A percentile compares a stretch with the other conserved stretches of the same genome.
phyloP scores from a whole-genome alignment of 2,888 invertebrate genomes.

The Apodemia hepburni region DNA sequence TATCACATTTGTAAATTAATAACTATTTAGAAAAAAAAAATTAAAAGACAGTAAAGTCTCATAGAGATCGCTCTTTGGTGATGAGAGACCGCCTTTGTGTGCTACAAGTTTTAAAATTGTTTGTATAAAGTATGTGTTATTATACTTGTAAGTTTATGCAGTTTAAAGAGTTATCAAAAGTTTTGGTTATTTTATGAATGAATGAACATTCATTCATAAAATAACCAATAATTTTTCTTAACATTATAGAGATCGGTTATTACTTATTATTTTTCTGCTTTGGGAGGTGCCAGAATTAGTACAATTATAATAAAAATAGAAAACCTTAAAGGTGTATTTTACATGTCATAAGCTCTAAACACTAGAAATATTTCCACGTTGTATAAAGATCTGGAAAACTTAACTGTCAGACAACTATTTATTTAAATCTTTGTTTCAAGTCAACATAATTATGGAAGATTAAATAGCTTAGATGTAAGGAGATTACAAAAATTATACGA shows the following conservation, averaged over 20 bases:
- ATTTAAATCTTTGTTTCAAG: background rate
- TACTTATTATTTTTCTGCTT: too few species aligned
- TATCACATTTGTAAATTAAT: too few species aligned
- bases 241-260: background rate
- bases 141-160: too few species aligned
- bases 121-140: too few species aligned
- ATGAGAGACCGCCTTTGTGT: too few species aligned
- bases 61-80: too few species aligned
- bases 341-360: background rate
- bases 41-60: too few species aligned
- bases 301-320: background rate
- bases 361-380: background rate
- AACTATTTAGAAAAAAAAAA: too few species aligned
- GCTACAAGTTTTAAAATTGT: too few species aligned
- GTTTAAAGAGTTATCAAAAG: too few species aligned
- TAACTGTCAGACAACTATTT: background rate
- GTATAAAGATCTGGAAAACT: background rate
- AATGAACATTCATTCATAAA: too few species aligned
- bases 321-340: background rate
- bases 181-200: too few species aligned
- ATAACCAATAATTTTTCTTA: background rate
- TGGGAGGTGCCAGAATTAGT: background rate
- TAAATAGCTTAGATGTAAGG: background rate
- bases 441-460: background rate
- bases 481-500: background rate